Base-by-base conservation (phyloP, 2,888 invertebrate species). In the Chrysopilus asiliformis region DNA sequence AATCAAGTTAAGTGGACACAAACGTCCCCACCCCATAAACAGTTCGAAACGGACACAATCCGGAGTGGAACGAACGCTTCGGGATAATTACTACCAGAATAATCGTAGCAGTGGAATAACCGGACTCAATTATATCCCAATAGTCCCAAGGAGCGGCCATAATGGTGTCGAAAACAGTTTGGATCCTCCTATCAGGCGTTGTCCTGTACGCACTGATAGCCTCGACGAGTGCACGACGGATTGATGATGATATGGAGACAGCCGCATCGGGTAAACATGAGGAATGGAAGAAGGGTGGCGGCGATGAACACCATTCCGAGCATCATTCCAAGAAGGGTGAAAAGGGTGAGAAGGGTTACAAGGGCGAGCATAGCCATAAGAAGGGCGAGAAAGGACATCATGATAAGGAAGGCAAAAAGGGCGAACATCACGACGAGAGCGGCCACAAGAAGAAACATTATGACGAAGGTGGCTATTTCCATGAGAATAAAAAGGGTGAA, bases 291-390 rank as follows among this genome's bases (percentile, higher is more conserved):
- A 71, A 72, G 47, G 79, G 79, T 8, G 75, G 74, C 2, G 77
- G 77, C 0, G 72, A 73, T 43, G 76, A 78, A 45, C 71, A 76
- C 43, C 72, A 78, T 43, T 68, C 72, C 1, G 71, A 75, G 43
- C 74, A 79, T 46, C 70, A 74, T 47, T 61, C 70, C 39, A 70
- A 72, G 19, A 73, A 79, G 43, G 79, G 78, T 1, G 76, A 76
- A 43, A 74, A 80, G 50, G 78, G 75, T 2, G 74, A 78, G 45
- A 79, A 80, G 44, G 77, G 76, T 1, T 78, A 81, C 60, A 75
- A 79, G 50, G 71, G 73, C 9, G 68, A 74, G 42, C 79, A 82
- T 50, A 70, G 75, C 38, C 69, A 76, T 45, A 73, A 74, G 46
- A 75, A 79, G 47, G 60, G 60, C 43, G 65, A 74, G 45, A 79